Conservation (phyloP, 64 coral and sea anemone species). For the Stichodactyla mertensii region DNA sequence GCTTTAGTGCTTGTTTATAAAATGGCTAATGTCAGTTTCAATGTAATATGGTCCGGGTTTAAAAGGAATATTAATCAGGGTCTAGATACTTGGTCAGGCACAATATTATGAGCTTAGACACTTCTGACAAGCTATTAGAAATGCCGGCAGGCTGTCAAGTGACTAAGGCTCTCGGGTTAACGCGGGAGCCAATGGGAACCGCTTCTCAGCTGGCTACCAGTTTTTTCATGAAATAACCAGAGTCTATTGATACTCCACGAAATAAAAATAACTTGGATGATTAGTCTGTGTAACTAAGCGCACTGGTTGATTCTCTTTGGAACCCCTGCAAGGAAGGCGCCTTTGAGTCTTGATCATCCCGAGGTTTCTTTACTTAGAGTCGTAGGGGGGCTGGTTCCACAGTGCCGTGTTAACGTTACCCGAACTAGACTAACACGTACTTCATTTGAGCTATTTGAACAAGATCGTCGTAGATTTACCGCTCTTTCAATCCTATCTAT, state of each 20-base stretch:
- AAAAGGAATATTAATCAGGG: not conserved
- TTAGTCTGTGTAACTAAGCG: not conserved
- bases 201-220: not conserved
- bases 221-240: conserved; percentile 12
- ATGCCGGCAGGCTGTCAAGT: not conserved
- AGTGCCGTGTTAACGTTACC: not conserved
- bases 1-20: not conserved
- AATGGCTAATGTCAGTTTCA: not conserved
- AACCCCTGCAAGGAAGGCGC: conserved; percentile 3
- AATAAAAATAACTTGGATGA: not conserved
- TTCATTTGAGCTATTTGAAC: not conserved
- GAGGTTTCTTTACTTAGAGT: not conserved
- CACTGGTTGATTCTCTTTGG: not conserved
- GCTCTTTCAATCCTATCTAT: not conserved
- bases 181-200: not conserved
- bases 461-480: not conserved
- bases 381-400: not conserved
- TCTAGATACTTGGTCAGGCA: not conserved
- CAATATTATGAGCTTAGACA: not conserved
- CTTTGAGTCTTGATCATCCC: not conserved
- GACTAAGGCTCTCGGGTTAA: not conserved
- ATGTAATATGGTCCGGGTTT: not conserved
- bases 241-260: not conserved
- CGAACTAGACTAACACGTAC: not conserved
- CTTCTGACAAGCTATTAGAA: not conserved